Percentiles rank a stretch among this genome's conserved stretches.
These are phyloP conservation scores for Lapara coniferarum DNA, from an alignment of 2,888 invertebrate species.

Conservation along the genomic window DNA sequence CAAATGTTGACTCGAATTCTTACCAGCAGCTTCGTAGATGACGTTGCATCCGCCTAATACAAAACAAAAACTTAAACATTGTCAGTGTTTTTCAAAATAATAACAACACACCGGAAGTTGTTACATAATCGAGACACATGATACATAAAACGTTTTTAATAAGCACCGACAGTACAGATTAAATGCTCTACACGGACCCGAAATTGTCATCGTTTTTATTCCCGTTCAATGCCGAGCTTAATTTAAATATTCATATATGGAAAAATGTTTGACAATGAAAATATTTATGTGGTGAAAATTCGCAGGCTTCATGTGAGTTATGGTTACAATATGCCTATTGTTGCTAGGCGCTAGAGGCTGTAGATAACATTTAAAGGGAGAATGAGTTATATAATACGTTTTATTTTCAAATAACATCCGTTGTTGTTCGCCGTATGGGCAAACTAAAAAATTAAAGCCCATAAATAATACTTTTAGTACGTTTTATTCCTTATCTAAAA, in stretches of 20 bases:
- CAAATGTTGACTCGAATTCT: no score
- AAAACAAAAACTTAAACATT: no score
- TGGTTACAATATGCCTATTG: not conserved
- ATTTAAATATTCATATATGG: slow-evolving; percentile 26
- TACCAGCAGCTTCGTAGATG: no score
- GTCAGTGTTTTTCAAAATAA: no score
- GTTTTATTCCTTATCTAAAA: no score
- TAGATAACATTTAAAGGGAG: not conserved
- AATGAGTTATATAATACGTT: not conserved
- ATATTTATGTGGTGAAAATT: slow-evolving; percentile 8
- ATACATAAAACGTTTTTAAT: not conserved
- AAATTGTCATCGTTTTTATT: slow-evolving; percentile 7
- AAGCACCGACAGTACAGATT: not conserved
- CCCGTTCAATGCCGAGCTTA: not conserved
- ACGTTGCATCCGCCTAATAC: no score
- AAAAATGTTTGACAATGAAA: slow-evolving; percentile 22
- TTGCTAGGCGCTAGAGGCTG: not conserved
- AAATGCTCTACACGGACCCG: not conserved
- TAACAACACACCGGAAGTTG: not conserved
- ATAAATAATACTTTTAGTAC: no score
- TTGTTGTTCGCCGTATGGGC: no score
- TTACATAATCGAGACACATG: not conserved
- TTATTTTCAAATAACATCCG: no score
- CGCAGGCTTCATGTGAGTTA: not conserved
- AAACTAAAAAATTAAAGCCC: no score